phyloP scores from a whole-genome alignment of 1,140 invertebrate genomes.

The Uloborus diversus region DNA sequence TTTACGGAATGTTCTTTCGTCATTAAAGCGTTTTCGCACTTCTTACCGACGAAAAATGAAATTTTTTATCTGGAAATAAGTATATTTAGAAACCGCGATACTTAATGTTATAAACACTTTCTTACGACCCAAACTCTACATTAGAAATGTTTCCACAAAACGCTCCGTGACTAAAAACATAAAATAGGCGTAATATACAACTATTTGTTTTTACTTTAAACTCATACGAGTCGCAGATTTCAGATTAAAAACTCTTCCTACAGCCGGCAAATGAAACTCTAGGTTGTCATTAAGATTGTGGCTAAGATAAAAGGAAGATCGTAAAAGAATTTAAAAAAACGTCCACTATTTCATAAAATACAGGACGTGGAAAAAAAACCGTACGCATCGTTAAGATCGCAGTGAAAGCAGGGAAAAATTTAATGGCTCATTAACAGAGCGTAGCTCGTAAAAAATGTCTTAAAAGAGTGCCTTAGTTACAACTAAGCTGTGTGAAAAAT shows the following conservation, averaged over 20 bases:
- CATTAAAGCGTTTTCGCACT: no score
- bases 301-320: constrained; percentile 29
- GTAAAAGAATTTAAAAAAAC: not conserved
- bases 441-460: constrained; percentile 37
- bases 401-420: constrained; percentile 39
- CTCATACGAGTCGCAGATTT: no score
- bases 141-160: no score
- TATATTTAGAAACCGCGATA: no score
- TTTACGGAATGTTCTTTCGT: no score
- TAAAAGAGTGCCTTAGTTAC: constrained; percentile 39
- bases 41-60: no score
- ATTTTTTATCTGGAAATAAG: no score
- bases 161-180: no score
- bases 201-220: not conserved
- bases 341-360: not conserved
- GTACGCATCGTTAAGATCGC: constrained; percentile 40
- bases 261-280: constrained; percentile 26
- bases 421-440: constrained; percentile 49
- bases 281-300: constrained; percentile 43
- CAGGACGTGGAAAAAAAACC: not conserved
- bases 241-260: constrained; percentile 23
- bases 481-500: constrained; percentile 50
- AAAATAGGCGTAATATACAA: no score
- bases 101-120: no score
- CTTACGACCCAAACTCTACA: no score